These are phyloP conservation scores for Galagoides demidoff DNA, from an alignment of 2,797 vertebrate genomes.

Conservation along the genomic window DNA sequence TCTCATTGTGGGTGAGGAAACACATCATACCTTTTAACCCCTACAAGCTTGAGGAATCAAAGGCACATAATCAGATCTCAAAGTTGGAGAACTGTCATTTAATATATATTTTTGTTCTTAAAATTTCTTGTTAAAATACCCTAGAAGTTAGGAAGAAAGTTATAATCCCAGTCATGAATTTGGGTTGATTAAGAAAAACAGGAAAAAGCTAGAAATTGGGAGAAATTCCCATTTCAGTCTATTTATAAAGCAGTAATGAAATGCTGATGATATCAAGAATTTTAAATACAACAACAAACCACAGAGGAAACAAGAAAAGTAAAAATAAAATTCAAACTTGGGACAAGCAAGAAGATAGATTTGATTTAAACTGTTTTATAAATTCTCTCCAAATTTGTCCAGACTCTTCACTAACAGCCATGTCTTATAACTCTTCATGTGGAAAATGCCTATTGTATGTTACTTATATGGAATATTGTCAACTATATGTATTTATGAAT, in stretches of 20 bases:
- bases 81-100: background rate
- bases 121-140: background rate
- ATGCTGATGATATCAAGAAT: slow-evolving; percentile 3
- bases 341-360: slow-evolving; percentile 6
- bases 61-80: slow-evolving; percentile 42
- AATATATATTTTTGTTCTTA: background rate
- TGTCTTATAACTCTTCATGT: background rate
- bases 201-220: slow-evolving; percentile 45
- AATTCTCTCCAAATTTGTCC: slow-evolving; percentile 7
- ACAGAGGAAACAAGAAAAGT: slow-evolving; percentile 61
- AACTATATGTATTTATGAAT: background rate
- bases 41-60: slow-evolving; percentile 1
- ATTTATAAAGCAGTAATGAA: slow-evolving; percentile 24
- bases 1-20: background rate
- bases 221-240: slow-evolving; percentile 55
- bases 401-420: background rate
- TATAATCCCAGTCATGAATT: slow-evolving; percentile 58
- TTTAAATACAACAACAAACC: slow-evolving; percentile 62
- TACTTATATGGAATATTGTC: background rate
- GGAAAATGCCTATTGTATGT: background rate
- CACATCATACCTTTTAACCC: background rate
- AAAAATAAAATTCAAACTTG: slow-evolving; percentile 63
- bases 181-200: slow-evolving; percentile 66
- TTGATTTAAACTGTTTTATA: slow-evolving; percentile 27
- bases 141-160: slow-evolving; percentile 60